phyloP scores from a whole-genome alignment of 2,797 vertebrate genomes.

The Garrulus glandarius region DNA sequence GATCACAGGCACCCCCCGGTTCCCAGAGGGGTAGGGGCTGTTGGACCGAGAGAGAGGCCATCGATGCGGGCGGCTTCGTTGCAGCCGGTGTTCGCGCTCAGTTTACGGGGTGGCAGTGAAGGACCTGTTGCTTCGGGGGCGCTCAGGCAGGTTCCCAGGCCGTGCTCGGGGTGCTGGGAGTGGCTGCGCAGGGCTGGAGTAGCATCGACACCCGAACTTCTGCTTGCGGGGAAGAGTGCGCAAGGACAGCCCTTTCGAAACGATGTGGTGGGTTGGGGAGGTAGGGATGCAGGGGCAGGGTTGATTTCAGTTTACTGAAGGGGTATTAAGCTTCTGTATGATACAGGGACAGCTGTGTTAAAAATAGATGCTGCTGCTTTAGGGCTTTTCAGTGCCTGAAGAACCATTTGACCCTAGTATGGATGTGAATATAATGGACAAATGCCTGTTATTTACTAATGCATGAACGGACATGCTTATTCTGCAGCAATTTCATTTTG shows the following conservation, averaged over 20 bases:
- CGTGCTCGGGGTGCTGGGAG: not conserved
- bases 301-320: not conserved
- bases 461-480: not conserved
- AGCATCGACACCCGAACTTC: rapidly evolving
- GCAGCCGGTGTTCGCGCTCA: rapidly evolving
- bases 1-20: not conserved
- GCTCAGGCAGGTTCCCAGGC: not conserved
- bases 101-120: rapidly evolving
- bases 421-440: not conserved
- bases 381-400: not conserved
- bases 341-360: not conserved
- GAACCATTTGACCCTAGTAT: not conserved
- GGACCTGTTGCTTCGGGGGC: rapidly evolving
- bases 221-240: rapidly evolving
- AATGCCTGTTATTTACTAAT: not conserved
- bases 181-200: not conserved
- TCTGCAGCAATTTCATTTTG: not conserved
- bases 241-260: not conserved
- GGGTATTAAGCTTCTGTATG: not conserved
- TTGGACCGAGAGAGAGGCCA: rapidly evolving
- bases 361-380: not conserved
- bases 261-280: not conserved
- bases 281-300: not conserved
- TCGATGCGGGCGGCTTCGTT: rapidly evolving
- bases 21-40: rapidly evolving